Evolutionary conservation across 2,113 vertebrate genomes (phyloP).

Genomic region (Cettia cetti): DNA sequence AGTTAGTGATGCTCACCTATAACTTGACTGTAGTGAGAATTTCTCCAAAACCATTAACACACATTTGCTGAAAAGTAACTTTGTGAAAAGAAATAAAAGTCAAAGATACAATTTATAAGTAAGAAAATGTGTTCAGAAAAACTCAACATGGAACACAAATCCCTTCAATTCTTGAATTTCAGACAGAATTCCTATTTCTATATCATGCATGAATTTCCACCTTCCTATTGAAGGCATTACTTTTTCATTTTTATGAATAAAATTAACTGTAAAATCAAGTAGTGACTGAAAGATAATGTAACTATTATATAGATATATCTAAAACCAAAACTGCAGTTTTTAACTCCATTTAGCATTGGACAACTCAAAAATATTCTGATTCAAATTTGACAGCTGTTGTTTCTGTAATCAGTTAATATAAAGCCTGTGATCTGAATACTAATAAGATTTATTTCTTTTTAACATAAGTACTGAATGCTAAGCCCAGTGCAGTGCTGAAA

Average conservation of each 20-base stretch:
- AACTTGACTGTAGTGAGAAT: not conserved
- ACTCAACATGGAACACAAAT: not conserved
- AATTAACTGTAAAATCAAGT: not conserved
- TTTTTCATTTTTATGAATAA: not conserved
- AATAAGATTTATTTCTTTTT: not conserved
- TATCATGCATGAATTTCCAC: not conserved
- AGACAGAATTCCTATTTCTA: not conserved
- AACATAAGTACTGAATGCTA: not conserved
- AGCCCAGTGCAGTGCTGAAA: not conserved
- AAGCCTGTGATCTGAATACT: not conserved
- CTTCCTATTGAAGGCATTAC: not conserved
- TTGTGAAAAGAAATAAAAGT: not conserved
- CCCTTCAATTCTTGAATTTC: not conserved
- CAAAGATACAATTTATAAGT: not conserved
- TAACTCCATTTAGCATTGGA: not conserved
- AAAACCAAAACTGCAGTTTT: not conserved
- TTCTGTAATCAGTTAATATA: not conserved
- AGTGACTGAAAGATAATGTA: not conserved
- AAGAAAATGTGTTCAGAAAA: not conserved
- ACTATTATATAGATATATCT: not conserved
- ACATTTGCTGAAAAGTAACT: not conserved
- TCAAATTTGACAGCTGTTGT: not conserved
- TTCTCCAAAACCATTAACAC: not conserved
- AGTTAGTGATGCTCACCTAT: not conserved
- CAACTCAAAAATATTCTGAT: not conserved